A percentile compares a stretch with the other conserved stretches of the same genome.
Evolutionary conservation across 2,888 invertebrate genomes (phyloP).

Genomic region (Amiota communis): DNA sequence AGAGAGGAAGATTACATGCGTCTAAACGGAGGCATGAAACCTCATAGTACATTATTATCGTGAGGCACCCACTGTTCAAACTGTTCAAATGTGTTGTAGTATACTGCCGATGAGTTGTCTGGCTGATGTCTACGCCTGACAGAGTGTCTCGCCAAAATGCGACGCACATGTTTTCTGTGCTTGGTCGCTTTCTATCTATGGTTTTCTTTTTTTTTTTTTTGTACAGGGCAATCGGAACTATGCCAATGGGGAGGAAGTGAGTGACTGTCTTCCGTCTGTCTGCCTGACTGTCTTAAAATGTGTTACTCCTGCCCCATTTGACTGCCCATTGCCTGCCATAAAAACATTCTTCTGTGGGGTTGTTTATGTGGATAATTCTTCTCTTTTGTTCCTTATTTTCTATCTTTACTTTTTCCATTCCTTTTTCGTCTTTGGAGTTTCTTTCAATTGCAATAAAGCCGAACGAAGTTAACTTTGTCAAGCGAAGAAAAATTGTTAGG

Average conservation of each 20-base stretch:
- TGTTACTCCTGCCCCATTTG: slow-evolving; percentile 22
- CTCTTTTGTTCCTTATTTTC: slow-evolving; percentile 7
- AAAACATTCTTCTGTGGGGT: slow-evolving; percentile 15
- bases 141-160: slow-evolving; percentile 58
- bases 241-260: slow-evolving; percentile 32
- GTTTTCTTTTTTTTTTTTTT: background rate
- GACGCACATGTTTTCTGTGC: slow-evolving; percentile 51
- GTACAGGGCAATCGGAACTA: slow-evolving; percentile 5
- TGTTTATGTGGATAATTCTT: slow-evolving; percentile 16
- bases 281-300: slow-evolving; percentile 13
- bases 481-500: slow-evolving; percentile 39
- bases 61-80: too few relatives aligned
- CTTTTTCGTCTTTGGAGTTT: background rate
- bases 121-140: slow-evolving; percentile 47
- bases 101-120: slow-evolving; percentile 29
- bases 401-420: background rate
- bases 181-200: slow-evolving; percentile 33
- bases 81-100: too few relatives aligned
- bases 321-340: background rate
- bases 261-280: background rate
- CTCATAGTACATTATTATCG: background rate
- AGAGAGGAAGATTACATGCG: background rate
- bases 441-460: background rate
- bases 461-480: slow-evolving; percentile 1
- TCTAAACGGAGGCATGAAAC: background rate